Evolutionary conservation across 1,140 invertebrate genomes (phyloP).

Genomic region (Chrysoperla carnea): DNA sequence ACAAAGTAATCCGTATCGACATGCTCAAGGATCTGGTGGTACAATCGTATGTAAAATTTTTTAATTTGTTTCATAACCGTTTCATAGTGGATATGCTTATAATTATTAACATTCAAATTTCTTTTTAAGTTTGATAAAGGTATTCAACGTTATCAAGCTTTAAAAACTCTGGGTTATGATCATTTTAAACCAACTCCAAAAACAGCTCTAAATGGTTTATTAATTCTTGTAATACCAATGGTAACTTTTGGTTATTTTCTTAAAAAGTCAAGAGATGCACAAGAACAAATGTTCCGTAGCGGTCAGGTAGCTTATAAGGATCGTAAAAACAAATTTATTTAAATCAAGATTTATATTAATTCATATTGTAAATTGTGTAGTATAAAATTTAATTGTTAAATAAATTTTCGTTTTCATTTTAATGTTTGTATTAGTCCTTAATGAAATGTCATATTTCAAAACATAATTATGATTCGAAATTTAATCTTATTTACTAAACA

Average conservation of each 20-base stretch:
- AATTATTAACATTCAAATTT: background rate
- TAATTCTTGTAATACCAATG: slow-evolving; percentile 37
- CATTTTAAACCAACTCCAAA: slow-evolving; percentile 46
- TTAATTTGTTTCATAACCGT: background rate
- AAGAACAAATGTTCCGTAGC: slow-evolving; percentile 36
- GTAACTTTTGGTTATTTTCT: slow-evolving; percentile 29
- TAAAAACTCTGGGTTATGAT: slow-evolving; percentile 41
- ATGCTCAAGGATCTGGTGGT: slow-evolving; percentile 31
- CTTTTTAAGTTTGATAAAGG: slow-evolving; percentile 49
- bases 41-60: slow-evolving; percentile 31
- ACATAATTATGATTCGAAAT: too few species aligned
- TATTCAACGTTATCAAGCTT: slow-evolving; percentile 46
- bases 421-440: too few species aligned
- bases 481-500: too few species aligned
- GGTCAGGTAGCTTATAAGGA: slow-evolving; percentile 57
- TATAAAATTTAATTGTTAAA: background rate
- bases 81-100: background rate
- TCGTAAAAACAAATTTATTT: slow-evolving; percentile 37
- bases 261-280: slow-evolving; percentile 27
- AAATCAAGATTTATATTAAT: slow-evolving; percentile 8
- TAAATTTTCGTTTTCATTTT: too few species aligned
- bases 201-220: slow-evolving; percentile 30
- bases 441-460: too few species aligned
- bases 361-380: background rate
- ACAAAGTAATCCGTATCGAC: slow-evolving; percentile 39